A percentile compares a stretch with the other conserved stretches of the same genome.
These are phyloP conservation scores for Ptilonorhynchus violaceus DNA, from an alignment of 2,113 vertebrate genomes.

Conservation along the genomic window DNA sequence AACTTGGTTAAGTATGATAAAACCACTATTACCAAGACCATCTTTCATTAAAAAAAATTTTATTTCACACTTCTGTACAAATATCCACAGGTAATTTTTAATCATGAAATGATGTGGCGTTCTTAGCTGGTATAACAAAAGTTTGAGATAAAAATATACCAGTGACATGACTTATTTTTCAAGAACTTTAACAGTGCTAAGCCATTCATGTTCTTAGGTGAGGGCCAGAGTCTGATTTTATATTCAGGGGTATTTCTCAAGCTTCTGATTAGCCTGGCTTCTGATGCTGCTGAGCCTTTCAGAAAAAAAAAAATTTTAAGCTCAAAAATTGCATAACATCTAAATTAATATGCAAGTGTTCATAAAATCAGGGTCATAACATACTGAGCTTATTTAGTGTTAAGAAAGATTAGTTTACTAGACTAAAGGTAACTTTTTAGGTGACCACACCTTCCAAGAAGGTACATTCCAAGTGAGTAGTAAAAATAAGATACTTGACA, in stretches of 20 bases:
- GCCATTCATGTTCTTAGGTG: not conserved
- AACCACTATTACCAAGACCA: not conserved
- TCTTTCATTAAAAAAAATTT: conserved; percentile 64
- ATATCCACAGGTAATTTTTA: conserved; percentile 80
- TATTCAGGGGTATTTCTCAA: not conserved
- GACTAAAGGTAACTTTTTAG: not conserved
- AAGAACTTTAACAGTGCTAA: not conserved
- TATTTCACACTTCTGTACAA: conserved; percentile 81
- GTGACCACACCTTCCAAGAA: not conserved
- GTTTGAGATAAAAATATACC: conserved; percentile 62
- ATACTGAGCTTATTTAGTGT: not conserved
- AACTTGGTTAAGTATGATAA: not conserved
- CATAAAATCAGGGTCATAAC: not conserved
- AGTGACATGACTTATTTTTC: conserved; percentile 67
- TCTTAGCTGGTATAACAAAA: conserved; percentile 64
- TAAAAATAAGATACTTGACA: not conserved
- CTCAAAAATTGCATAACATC: not conserved
- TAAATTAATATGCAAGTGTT: not conserved
- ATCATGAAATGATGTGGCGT: conserved; percentile 67
- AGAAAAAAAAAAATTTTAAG: not conserved
- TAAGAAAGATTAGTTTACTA: not conserved
- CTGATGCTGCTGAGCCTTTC: not conserved
- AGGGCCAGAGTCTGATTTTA: not conserved
- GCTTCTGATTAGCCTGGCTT: not conserved
- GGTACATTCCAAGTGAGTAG: not conserved